Conservation (phyloP, 2,797 vertebrate genomes). For the Coilia nasus region DNA sequence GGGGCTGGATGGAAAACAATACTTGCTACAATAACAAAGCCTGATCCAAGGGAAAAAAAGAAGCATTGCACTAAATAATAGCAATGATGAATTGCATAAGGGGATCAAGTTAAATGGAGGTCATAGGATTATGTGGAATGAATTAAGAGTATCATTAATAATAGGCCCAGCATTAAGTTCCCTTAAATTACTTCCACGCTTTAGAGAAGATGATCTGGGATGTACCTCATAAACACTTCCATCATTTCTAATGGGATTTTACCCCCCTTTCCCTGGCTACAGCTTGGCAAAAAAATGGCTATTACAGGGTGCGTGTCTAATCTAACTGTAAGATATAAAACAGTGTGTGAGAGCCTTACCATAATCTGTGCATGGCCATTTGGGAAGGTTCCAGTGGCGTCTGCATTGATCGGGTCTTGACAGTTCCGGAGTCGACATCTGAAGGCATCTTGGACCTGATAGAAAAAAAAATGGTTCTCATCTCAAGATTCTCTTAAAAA, state of each 20-base stretch:
- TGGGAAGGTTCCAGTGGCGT: constrained; percentile 96
- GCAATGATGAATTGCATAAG: constrained; percentile 40
- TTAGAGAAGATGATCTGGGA: constrained; percentile 25
- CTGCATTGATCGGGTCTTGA: constrained; percentile 95
- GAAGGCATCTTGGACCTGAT: constrained; percentile 96
- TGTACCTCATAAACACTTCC: background rate
- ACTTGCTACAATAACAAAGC: constrained; percentile 53
- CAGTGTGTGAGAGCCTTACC: constrained; percentile 74
- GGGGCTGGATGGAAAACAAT: constrained; percentile 45
- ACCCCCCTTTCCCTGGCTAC: background rate
- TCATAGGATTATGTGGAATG: constrained; percentile 45
- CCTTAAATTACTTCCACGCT: constrained; percentile 43
- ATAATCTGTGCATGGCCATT: constrained; percentile 99
- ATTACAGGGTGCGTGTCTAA: background rate
- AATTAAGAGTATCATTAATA: constrained; percentile 62
- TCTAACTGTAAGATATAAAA: background rate
- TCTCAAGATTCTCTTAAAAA: constrained; percentile 30
- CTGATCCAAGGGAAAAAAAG: constrained; percentile 31
- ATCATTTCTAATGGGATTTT: constrained; percentile 37
- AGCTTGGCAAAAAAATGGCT: background rate
- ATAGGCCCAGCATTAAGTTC: constrained; percentile 46
- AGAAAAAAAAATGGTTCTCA: background rate
- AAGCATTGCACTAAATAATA: constrained; percentile 47
- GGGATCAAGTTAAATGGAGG: constrained; percentile 58
- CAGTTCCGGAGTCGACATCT: constrained; percentile 98